Evolutionary conservation across 2,113 vertebrate genomes (phyloP).

Genomic region (Bubo bubo): DNA sequence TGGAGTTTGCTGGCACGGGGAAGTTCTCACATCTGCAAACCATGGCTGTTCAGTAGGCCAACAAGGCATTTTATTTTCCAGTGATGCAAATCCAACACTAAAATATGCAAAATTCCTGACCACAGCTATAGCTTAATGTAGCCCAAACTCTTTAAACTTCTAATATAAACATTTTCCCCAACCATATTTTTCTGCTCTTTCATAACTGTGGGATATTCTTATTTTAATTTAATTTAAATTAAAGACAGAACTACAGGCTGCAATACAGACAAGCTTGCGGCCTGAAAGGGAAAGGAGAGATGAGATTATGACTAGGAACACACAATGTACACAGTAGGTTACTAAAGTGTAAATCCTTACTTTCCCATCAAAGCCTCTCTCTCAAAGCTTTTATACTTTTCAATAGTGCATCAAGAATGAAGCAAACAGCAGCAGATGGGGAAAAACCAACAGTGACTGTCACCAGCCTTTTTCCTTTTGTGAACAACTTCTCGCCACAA

Average conservation of each 20-base stretch:
- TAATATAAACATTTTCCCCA: conserved; percentile 18
- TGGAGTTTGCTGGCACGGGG: background rate
- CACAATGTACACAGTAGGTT: background rate
- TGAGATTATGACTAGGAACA: background rate
- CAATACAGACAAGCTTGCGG: background rate
- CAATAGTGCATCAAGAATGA: background rate
- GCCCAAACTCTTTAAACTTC: conserved; percentile 26
- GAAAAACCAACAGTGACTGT: background rate
- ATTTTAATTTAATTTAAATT: conserved; percentile 17
- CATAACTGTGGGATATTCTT: background rate
- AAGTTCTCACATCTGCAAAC: conserved; percentile 19
- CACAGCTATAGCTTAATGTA: conserved; percentile 19
- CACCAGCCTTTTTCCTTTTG: background rate
- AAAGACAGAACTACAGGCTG: conserved; percentile 5
- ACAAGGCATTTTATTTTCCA: conserved; percentile 46
- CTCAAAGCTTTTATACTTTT: background rate
- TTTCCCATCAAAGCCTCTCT: background rate
- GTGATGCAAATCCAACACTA: conserved; percentile 18
- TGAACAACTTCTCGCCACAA: background rate
- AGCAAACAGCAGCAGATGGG: background rate
- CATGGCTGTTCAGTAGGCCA: background rate
- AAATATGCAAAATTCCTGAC: conserved; percentile 46
- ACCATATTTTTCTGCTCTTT: background rate
- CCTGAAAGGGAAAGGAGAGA: background rate
- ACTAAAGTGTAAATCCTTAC: background rate